Conservation (phyloP, 2,888 invertebrate species). For the Drosophila cognata region DNA sequence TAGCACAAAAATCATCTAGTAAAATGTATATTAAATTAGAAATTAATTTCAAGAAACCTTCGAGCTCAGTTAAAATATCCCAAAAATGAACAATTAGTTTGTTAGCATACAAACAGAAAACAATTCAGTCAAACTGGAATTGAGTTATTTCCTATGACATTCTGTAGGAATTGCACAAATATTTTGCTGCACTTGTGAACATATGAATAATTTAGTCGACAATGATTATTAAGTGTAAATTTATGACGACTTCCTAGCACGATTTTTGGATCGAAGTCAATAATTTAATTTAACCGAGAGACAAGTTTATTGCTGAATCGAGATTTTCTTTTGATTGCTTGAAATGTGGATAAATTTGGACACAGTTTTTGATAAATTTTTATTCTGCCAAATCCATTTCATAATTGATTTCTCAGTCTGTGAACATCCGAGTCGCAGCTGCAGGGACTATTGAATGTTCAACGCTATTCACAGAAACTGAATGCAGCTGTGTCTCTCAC, state of each 20-base stretch:
- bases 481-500: slow-evolving; percentile 36
- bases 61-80: neutral
- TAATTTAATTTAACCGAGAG: neutral
- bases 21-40: neutral
- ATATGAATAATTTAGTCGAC: neutral
- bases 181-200: neutral
- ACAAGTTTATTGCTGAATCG: neutral
- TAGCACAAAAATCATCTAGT: neutral
- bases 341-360: slow-evolving; percentile 11
- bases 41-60: neutral
- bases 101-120: neutral
- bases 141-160: neutral
- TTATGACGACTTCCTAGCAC: neutral
- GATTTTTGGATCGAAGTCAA: neutral
- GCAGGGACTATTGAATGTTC: slow-evolving; percentile 62
- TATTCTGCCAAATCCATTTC: slow-evolving; percentile 16
- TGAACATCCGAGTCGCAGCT: slow-evolving; percentile 18
- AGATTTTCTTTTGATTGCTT: slow-evolving; percentile 4
- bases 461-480: slow-evolving; percentile 63
- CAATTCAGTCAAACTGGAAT: neutral
- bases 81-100: neutral
- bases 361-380: slow-evolving; percentile 8
- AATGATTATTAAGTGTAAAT: neutral
- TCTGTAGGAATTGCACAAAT: neutral
- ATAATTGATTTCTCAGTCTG: slow-evolving; percentile 27